These are phyloP conservation scores for Pogoniulus pusillus DNA, from an alignment of 2,797 vertebrate species.

Conservation along the genomic window DNA sequence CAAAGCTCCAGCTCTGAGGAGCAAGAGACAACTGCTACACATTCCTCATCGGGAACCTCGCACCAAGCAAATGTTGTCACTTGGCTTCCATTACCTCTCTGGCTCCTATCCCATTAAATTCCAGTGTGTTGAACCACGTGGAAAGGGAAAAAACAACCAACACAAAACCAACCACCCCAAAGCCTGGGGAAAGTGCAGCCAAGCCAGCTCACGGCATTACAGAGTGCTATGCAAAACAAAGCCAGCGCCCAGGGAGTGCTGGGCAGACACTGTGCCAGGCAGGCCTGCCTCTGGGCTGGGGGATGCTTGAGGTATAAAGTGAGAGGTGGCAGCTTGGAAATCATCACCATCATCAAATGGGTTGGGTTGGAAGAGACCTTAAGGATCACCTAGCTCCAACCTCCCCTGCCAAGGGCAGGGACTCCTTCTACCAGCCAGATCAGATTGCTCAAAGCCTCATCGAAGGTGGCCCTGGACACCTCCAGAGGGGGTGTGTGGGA, in stretches of 20 bases:
- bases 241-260: neutral
- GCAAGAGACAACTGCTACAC: conserved; percentile 55
- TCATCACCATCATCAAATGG: no score
- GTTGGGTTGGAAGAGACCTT: no score
- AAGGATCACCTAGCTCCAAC: no score
- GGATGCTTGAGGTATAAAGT: neutral
- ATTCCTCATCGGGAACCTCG: conserved; percentile 16
- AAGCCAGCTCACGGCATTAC: conserved; percentile 54
- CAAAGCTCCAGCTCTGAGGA: conserved; percentile 57
- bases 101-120: conserved; percentile 43
- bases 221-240: conserved; percentile 64
- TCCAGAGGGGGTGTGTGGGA: no score
- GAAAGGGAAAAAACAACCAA: neutral
- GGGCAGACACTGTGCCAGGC: neutral
- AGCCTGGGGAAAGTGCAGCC: conserved; percentile 54
- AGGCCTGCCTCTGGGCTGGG: neutral
- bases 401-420: no score
- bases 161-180: neutral
- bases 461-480: no score
- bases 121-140: conserved; percentile 36
- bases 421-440: no score
- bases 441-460: no score
- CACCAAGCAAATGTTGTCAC: conserved; percentile 22
- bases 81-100: conserved; percentile 64
- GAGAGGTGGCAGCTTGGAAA: neutral